phyloP scores from a whole-genome alignment of 1,140 invertebrate genomes.

The Augochlora pura region DNA sequence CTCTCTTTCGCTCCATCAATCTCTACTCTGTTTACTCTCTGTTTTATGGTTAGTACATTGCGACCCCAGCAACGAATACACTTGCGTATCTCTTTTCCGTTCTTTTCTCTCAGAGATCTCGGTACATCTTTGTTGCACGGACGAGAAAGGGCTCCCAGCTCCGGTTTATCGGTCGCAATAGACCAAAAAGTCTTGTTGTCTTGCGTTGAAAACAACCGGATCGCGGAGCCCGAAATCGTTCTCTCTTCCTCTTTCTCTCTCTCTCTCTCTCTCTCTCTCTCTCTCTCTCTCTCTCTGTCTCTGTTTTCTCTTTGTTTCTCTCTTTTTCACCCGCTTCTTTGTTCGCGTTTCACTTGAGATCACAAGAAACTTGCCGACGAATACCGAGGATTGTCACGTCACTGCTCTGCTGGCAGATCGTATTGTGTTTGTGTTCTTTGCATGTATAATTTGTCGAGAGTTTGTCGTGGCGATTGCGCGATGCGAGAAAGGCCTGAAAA shows the following conservation, averaged over 20 bases:
- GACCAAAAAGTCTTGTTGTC: too few species aligned
- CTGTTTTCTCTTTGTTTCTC: conserved; percentile 5
- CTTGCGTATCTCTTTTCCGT: not conserved
- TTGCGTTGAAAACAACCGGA: too few species aligned
- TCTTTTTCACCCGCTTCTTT: not conserved
- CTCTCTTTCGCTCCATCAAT: conserved; percentile 30
- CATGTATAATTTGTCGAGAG: conserved; percentile 2
- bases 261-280: too few species aligned
- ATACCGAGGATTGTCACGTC: not conserved
- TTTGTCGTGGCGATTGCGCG: not conserved
- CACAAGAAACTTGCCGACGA: not conserved
- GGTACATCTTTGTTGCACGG: not conserved
- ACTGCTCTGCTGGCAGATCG: conserved; percentile 10
- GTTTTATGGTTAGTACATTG: conserved; percentile 20
- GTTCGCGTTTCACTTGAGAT: conserved; percentile 4
- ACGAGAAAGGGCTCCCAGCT: not conserved
- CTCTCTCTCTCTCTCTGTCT: not conserved
- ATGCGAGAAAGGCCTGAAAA: not conserved
- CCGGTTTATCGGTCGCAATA: not conserved
- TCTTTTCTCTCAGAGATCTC: conserved; percentile 3
- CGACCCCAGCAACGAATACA: not conserved
- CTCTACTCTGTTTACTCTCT: conserved; percentile 38
- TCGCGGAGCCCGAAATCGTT: too few species aligned
- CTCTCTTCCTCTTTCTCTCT: too few species aligned
- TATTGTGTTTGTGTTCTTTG: conserved; percentile 25